Base-by-base conservation (phyloP, 2,797 vertebrate genomes). In the Ptychadena robeensis region DNA sequence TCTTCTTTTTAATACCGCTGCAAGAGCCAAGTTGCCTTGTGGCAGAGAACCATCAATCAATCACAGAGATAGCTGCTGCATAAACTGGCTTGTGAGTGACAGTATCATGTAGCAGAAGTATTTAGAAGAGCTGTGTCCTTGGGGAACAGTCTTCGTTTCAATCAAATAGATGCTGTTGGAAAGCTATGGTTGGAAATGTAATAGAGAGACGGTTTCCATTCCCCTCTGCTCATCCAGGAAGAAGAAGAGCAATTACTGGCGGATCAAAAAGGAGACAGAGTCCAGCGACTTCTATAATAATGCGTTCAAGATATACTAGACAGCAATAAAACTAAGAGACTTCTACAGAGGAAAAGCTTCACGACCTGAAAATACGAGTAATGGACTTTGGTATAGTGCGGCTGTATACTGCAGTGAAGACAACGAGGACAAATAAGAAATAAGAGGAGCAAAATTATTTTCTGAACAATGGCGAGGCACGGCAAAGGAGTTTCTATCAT, bases 41-140 rank as follows among this genome's bases (percentile, higher is more conserved):
- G 27, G 59, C 59, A 61, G 25, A 10, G n/a, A 61, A 25, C n/a
- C 59, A 61, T 61, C 59, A 61, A 61, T 61, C 59, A 61, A 61
- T 61, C 25, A 27, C n/a, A 28, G 25, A 61, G 59, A 28, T 61
- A 61, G 59, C n/a, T 67, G 14, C 65, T 25, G 30, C 31, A 31
- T 67, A 67, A 67, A 31, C 32, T 67, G 65, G 22, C 65, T 32
- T 34, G 59, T 61, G 59, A 61, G 59, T 61, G 59, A 61, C 59
- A 61, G 59, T 61, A 61, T 61, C 11, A 25, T 61, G n/a, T 28
- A 61, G 59, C 59, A 61, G 11, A 61, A 61, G 59, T 61, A 61
- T 61, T 25, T 25, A 61, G 59, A 61, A 61, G 59, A 25, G 27
- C n/a, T 28, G 59, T 25, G 9, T 61, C 59, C 59, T 25, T 28